Evolutionary conservation across 2,797 vertebrate genomes (phyloP).

Genomic region (Siniperca obscura): DNA sequence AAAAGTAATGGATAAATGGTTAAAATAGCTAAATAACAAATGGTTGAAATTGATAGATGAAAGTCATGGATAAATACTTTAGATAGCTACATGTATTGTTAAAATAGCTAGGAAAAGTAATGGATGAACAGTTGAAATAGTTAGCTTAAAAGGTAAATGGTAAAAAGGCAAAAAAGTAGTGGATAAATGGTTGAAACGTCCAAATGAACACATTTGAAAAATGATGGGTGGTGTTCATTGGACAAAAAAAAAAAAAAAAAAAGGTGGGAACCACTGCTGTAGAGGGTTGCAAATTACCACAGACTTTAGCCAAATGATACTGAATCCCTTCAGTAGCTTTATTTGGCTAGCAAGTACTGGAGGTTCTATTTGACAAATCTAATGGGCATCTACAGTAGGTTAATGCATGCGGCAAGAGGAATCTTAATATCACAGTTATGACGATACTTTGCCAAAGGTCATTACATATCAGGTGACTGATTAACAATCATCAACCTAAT

Average conservation of each 20-base stretch:
- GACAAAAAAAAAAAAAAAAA: background rate
- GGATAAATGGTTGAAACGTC: background rate
- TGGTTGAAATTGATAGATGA: background rate
- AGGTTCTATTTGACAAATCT: slow-evolving; percentile 1
- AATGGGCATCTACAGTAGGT: background rate
- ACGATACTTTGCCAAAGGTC: slow-evolving; percentile 13
- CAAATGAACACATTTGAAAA: background rate
- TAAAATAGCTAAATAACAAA: background rate
- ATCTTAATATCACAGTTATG: background rate
- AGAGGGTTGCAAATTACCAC: background rate
- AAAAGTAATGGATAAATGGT: background rate
- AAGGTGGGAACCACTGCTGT: background rate
- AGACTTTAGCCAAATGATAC: background rate
- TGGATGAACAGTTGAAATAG: too few relatives aligned
- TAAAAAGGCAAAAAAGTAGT: too few relatives aligned
- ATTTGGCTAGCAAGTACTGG: background rate
- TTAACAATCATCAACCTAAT: slow-evolving; percentile 17
- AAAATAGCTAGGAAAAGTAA: background rate
- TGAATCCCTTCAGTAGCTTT: background rate
- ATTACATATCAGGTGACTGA: background rate
- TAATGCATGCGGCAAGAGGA: background rate
- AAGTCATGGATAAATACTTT: background rate
- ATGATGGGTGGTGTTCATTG: background rate
- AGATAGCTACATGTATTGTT: background rate
- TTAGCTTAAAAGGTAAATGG: too few relatives aligned